Base-by-base conservation (phyloP, 2,113 vertebrate genomes). In the Promerops cafer region DNA sequence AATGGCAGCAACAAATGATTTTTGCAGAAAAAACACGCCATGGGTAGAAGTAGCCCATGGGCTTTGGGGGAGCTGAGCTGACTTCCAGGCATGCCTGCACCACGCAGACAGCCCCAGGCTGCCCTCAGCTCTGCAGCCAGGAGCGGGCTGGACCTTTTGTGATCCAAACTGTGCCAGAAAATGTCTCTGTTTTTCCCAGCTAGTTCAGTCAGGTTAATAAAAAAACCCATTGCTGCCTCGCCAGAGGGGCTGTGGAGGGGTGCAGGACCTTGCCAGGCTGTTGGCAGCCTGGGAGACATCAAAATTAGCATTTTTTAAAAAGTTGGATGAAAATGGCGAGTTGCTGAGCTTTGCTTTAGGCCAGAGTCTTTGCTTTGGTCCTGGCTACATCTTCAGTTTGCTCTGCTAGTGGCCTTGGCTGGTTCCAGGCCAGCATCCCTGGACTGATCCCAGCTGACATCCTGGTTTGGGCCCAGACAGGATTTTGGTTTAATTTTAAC, bases 1-100 rank as follows among this genome's bases (percentile, higher is more conserved):
- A 77, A n/a, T 0, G 1, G 60, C 1, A 17, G 35, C 66, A 24
- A n/a, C 4, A 11, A 72, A 44, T 7, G 9, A 30, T 45, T 79
- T 84, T 60, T 72, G 23, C n/a, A 53, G 75, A 6, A 21, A 16
- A 63, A 44, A 3, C 26, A 3, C 1, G 0, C 17, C 31, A 0
- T 1, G 40, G 57, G 23, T n/a, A 20, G 33, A 3, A 77, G 7
- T 0, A 21, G 15, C 44, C 53, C 3, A 0, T 9, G 49, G 68
- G 30, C 7, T 49, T 33, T 28, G 3, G 44, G 56, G 59, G 71
- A 19, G 44, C 0, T 42, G 60, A 44, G 10, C 18, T 5, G 6
- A 63, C 42, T 50, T 12, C 13, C 22, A 72, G 90, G 68, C 59
- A 7, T 8, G 47, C 35, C 87, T 21, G 80, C 7, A n/a, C 76